A percentile compares a stretch with the other conserved stretches of the same genome.
These are phyloP conservation scores for Sacculina carcini DNA, from an alignment of 2,888 invertebrate species.

Conservation along the genomic window DNA sequence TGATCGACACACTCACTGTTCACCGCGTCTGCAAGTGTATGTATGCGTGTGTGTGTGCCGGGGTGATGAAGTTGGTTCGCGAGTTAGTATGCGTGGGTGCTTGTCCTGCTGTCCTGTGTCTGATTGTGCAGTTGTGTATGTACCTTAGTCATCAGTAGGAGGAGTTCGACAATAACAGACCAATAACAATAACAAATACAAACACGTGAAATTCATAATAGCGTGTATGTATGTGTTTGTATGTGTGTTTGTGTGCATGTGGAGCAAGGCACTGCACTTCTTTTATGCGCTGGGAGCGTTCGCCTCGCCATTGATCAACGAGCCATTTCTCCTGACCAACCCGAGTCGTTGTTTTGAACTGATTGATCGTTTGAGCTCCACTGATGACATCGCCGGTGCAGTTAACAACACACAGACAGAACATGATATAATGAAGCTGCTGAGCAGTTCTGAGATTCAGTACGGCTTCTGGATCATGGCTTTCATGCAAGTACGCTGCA, in stretches of 20 bases:
- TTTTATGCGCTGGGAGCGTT: slow-evolving; percentile 25
- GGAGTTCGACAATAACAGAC: too few species aligned
- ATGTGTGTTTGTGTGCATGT: slow-evolving; percentile 2
- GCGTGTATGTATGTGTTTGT: slow-evolving; percentile 2
- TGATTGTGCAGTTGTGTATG: not conserved
- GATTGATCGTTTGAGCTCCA: not conserved
- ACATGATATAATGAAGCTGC: slow-evolving; percentile 7
- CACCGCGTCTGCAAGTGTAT: not conserved
- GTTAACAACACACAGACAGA: not conserved
- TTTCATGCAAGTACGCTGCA: slow-evolving; percentile 21
- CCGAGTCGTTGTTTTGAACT: not conserved
- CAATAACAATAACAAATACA: too few species aligned
- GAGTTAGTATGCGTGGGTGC: too few species aligned
- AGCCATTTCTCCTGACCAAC: slow-evolving; percentile 22
- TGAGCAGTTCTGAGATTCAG: slow-evolving; percentile 15
- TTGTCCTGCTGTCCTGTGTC: not conserved
- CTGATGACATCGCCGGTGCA: not conserved
- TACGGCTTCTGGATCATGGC: slow-evolving; percentile 24
- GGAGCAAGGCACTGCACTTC: slow-evolving; percentile 23
- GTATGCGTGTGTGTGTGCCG: slow-evolving; percentile 4
- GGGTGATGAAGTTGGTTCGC: too few species aligned
- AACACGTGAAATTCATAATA: too few species aligned
- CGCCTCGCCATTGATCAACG: slow-evolving; percentile 23
- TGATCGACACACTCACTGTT: too few species aligned
- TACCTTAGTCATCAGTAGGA: too few species aligned